Evolutionary conservation across 2,797 vertebrate species (phyloP), one percentile per base, ranked within the genome.

Genomic region (Galagoides demidoff): DNA sequence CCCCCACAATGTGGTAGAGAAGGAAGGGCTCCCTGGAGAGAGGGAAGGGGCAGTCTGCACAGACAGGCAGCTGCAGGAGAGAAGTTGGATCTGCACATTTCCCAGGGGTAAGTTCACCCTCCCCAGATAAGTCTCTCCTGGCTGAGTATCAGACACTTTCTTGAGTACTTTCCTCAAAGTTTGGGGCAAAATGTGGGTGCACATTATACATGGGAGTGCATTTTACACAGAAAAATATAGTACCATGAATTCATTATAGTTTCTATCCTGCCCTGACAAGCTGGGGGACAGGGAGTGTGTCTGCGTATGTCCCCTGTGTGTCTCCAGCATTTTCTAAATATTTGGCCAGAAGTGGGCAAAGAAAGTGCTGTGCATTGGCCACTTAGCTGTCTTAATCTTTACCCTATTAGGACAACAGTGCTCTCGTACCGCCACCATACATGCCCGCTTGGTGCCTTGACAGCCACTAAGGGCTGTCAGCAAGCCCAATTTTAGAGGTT

Each of bases 401-500:
- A 76, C 29, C 81, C 43, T 49, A 66, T 88, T 68, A 92, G 43
- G 27, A 87, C 59, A 92, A 22, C 34, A 74, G 63, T 5, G 13
- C 63, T 68, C 66, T 57, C 31, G 45, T 34, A 29, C 23, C 92
- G 66, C 73, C 84, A 52, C 77, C 77, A 89, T 7, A 61, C 22
- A 55, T n/a, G 39, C 31, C 68, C 63, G 37, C 64, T 37, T 77
- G 57, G n/a, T 74, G 34, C 29, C 37, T 85, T 4, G 13, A 37
- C 43, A 95, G n/a, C 84, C 29, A 29, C 79, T 84, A 92, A 94
- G 71, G 68, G 59, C 49, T 90, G 49, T 90, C 55, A 89, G 86
- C 45, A 61, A 92, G 86, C 83, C 61, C 77, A 91, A n/a, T 63
- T 85, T 85, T 34, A 91, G 86, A 96, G 37, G 43, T 89, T 95